phyloP scores from a whole-genome alignment of 30 jellyfish, hydroid and myxozoan species.

The Aurelia coerulea region DNA sequence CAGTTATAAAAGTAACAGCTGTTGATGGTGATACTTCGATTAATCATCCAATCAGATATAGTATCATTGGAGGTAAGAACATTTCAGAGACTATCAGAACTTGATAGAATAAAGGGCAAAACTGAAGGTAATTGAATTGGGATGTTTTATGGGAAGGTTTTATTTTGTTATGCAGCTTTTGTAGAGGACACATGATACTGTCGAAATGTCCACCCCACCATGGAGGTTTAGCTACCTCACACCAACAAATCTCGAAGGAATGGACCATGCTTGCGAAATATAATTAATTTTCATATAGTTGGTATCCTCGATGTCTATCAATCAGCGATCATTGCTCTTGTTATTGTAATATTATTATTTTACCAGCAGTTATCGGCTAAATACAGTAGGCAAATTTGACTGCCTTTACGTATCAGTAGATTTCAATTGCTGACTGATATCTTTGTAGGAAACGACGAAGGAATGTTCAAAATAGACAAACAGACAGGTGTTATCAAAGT shows the following conservation, averaged over 20 bases:
- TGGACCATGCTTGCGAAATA: too few relatives aligned
- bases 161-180: too few relatives aligned
- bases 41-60: slow-evolving; percentile 70
- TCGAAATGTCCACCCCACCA: too few relatives aligned
- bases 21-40: slow-evolving; percentile 77
- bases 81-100: too few relatives aligned
- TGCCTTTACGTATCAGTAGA: background rate
- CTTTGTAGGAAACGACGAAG: slow-evolving; percentile 60
- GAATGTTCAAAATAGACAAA: slow-evolving; percentile 41
- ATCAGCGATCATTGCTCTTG: too few relatives aligned
- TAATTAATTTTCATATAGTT: background rate
- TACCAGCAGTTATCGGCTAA: background rate
- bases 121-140: too few relatives aligned
- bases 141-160: too few relatives aligned
- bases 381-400: background rate
- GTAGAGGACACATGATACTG: too few relatives aligned
- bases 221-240: too few relatives aligned
- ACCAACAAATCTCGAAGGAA: too few relatives aligned
- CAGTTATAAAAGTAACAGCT: slow-evolving; percentile 67
- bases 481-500: slow-evolving; percentile 58
- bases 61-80: slow-evolving; percentile 31
- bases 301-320: background rate
- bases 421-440: background rate
- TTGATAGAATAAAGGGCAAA: too few relatives aligned
- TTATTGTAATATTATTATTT: background rate